Conservation (phyloP, 2,113 vertebrate genomes). For the Cottus gobio region DNA sequence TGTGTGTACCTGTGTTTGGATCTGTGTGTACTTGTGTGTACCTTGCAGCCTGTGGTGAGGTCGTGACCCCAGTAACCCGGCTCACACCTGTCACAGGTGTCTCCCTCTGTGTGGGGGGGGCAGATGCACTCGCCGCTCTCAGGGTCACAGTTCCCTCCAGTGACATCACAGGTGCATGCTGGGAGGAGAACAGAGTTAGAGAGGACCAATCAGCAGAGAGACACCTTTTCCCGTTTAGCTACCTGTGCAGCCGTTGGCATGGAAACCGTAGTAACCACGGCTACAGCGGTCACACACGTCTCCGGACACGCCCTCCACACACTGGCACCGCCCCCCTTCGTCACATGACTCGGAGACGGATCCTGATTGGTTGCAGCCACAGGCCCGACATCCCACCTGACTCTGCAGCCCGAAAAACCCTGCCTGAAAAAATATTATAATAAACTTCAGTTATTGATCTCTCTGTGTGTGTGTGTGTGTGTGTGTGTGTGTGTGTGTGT, state of each 20-base stretch:
- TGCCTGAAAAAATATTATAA: slow-evolving; percentile 70
- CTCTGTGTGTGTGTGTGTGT: too few species aligned
- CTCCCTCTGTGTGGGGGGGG: slow-evolving; percentile 87
- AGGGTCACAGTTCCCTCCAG: slow-evolving; percentile 88
- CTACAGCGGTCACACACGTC: slow-evolving; percentile 88
- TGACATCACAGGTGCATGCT: slow-evolving; percentile 93
- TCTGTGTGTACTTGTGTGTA: slow-evolving; percentile 54
- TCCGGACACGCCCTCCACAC: slow-evolving; percentile 86
- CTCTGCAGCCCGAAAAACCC: slow-evolving; percentile 87
- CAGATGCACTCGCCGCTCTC: slow-evolving; percentile 89
- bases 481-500: background rate
- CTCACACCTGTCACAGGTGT: slow-evolving; percentile 87
- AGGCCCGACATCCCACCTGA: slow-evolving; percentile 85
- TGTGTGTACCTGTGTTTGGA: slow-evolving; percentile 47
- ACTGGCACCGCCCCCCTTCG: slow-evolving; percentile 86
- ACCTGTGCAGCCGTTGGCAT: slow-evolving; percentile 87
- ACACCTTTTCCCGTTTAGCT: slow-evolving; percentile 34
- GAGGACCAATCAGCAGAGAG: background rate
- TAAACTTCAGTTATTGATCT: background rate
- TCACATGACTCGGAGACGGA: slow-evolving; percentile 84
- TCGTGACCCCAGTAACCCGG: slow-evolving; percentile 88
- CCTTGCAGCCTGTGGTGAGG: slow-evolving; percentile 88
- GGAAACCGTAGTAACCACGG: slow-evolving; percentile 85
- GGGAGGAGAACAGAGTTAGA: slow-evolving; percentile 36
- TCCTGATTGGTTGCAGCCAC: slow-evolving; percentile 86